Base-by-base conservation (phyloP, 2,888 invertebrate species). In the Psylliodes chrysocephalus region DNA sequence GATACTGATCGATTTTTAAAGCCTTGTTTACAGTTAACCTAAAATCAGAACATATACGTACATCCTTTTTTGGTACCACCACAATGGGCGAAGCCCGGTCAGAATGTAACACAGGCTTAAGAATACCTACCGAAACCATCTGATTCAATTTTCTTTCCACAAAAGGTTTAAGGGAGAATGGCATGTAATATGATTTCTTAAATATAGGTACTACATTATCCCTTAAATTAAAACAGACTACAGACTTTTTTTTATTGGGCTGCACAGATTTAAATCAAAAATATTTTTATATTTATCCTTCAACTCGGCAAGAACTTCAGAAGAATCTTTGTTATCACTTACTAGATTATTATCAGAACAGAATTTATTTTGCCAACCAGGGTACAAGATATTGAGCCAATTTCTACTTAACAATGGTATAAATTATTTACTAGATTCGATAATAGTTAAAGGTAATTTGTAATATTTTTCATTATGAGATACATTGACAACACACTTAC, bases 41-140 rank as follows among this genome's bases (percentile, higher is more conserved):
- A 60, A 69, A 78, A 67, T 81, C 78, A 0, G 75, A 78, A 59
- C 80, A 80, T n/a, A 71, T 73, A 19, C 75, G 60, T 1, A 79
- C 65, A 4, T 54, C 33, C 67, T 79, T 78, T n/a, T n/a, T n/a
- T 0, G 60, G 46, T 4, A 77, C 73, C 3, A 73, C 71, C 1
- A 77, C 77, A n/a, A 77, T 74, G 1, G 79, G 77, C 3, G 77
- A 77, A 10, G 75, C 77, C 75, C 77, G 78, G 18, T 53, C 73
- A 30, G 73, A 74, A 4, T 53, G 49, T 44, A 68, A 68, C 4
- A 76, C 70, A 2, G 54, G 42, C 12, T 38, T 55, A 15, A 47
- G 22, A 47, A 63, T 63, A 30, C 51, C 52, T 22, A 47, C 63
- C 61, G 64, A 19, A 6, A 71, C 69, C 60, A 77, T 55, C 19